Conservation (phyloP, 2,888 invertebrate species). For the Andrena camellia region DNA sequence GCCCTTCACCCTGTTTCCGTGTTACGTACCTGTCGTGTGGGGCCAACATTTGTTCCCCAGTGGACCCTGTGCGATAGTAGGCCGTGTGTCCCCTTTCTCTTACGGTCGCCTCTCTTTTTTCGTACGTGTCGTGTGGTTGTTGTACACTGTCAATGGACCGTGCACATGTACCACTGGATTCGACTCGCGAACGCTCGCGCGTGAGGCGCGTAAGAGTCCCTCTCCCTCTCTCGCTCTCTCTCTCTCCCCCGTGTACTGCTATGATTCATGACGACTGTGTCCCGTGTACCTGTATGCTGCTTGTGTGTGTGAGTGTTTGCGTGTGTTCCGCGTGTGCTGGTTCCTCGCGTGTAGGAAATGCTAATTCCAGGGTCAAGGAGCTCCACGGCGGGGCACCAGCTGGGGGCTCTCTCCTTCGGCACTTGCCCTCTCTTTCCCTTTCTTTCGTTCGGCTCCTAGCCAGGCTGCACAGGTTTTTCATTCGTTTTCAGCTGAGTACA, state of each 20-base stretch:
- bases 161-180: constrained; percentile 14
- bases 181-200: constrained; percentile 30
- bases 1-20: constrained; percentile 54
- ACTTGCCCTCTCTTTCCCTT: constrained; percentile 36
- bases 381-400: constrained; percentile 60
- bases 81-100: background rate
- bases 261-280: constrained; percentile 45
- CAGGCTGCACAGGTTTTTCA: constrained; percentile 26
- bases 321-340: constrained; percentile 17
- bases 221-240: no score
- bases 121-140: constrained; percentile 14
- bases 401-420: constrained; percentile 45
- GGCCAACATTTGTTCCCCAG: constrained; percentile 44
- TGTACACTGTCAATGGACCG: constrained; percentile 22
- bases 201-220: constrained; percentile 25
- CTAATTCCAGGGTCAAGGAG: constrained; percentile 57
- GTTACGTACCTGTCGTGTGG: constrained; percentile 62
- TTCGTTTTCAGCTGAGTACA: constrained; percentile 53
- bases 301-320: background rate
- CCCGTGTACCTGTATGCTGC: constrained; percentile 11
- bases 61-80: constrained; percentile 28
- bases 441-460: constrained; percentile 8
- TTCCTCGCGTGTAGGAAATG: constrained; percentile 49
- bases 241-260: constrained; percentile 33
- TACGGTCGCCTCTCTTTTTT: background rate